Percentiles rank a stretch among this genome's conserved stretches.
These are phyloP conservation scores for Sebastes aleutianus DNA, from an alignment of 2,797 vertebrate genomes.

Conservation along the genomic window DNA sequence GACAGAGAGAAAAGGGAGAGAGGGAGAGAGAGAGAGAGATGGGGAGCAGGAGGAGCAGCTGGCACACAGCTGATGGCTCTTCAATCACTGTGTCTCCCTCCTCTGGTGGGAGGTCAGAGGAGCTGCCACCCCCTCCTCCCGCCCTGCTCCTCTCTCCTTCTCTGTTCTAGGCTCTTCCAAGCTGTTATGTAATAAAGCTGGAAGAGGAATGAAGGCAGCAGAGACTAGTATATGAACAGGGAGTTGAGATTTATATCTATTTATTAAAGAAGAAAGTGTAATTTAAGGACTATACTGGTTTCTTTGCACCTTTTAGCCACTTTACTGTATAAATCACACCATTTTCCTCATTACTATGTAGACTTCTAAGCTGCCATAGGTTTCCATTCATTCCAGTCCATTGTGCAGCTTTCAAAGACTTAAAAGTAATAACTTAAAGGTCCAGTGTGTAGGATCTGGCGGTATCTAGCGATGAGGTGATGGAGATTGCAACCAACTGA, in stretches of 20 bases:
- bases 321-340: not conserved
- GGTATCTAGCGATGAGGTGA: too few relatives aligned
- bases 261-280: not conserved
- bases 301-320: not conserved
- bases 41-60: slow-evolving; percentile 68
- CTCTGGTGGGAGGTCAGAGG: slow-evolving; percentile 73
- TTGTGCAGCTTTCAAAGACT: not conserved
- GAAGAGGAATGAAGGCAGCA: slow-evolving; percentile 11
- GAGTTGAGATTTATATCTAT: slow-evolving; percentile 20
- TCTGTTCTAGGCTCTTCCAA: slow-evolving; percentile 39
- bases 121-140: slow-evolving; percentile 25
- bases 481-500: too few relatives aligned
- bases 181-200: slow-evolving; percentile 62
- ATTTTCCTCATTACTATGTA: not conserved
- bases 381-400: not conserved
- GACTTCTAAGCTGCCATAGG: not conserved
- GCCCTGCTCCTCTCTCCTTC: slow-evolving; percentile 30
- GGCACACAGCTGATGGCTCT: slow-evolving; percentile 70
- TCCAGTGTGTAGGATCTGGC: too few relatives aligned
- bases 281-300: not conserved
- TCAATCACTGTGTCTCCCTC: slow-evolving; percentile 77
- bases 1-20: slow-evolving; percentile 18
- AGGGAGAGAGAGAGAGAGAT: not conserved
- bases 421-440: too few relatives aligned
- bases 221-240: not conserved